Evolutionary conservation across 2,113 vertebrate species (phyloP), one percentile per base, ranked within the genome.

Genomic region (Australoheros scitulus): DNA sequence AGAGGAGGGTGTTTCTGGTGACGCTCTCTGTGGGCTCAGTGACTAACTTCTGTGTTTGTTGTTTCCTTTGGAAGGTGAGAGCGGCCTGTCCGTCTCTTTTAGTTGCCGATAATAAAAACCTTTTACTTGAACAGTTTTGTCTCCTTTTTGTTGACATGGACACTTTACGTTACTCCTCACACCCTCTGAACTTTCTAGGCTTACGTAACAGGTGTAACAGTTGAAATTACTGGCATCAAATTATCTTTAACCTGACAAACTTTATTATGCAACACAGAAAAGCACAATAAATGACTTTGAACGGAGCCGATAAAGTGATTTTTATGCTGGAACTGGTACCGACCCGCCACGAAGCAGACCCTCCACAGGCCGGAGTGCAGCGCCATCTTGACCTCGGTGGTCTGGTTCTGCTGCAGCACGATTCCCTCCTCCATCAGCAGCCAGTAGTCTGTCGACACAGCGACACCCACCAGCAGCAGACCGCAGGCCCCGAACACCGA

Each of bases 381-480:
- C 0, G 97, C 97, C 97, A 97, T 97, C 95, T 97, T 97, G 79
- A 98, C 96, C 94, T 97, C 96, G 0, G 93, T 97, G 93, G 94
- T 97, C 94, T 97, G 97, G 94, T 98, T 98, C 93, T 97, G 97
- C 34, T 96, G 97, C 84, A 97, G 92, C 59, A 97, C 93, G 3
- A 97, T 96, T 0, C 97, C 97, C 83, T 98, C 97, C 88, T 98
- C 97, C 96, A 97, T 96, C 92, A 97, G 95, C 55, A 98, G 95
- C 97, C 97, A 98, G 94, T 97, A 97, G 92, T 98, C 97, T 0
- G 97, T 98, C 38, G 97, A 97, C 79, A 98, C 97, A 1, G 97
- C 97, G 8, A 97, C 95, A 13, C 97, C 97, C 80, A 98, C 97
- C 36, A 97, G 88, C 36, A 97, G 94, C 88, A 98, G 82, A 7